phyloP scores from a whole-genome alignment of 2,797 vertebrate species.

The Chaetophractus vellerosus region DNA sequence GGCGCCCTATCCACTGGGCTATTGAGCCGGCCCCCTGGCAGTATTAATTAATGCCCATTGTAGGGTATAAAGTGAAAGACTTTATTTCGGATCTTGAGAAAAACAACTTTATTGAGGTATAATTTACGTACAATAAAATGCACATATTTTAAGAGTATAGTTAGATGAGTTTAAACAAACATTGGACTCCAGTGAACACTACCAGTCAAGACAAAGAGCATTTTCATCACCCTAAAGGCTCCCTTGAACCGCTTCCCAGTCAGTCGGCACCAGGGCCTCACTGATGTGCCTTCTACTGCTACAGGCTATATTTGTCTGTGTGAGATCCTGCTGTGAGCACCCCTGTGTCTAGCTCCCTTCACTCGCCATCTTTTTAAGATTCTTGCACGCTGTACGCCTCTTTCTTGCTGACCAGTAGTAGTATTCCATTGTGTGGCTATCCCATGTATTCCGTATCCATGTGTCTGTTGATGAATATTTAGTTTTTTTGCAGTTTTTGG shows the following conservation, averaged over 20 bases:
- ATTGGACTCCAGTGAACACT: not conserved
- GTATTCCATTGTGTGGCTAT: too few relatives aligned
- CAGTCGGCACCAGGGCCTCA: not conserved
- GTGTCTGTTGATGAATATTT: not conserved
- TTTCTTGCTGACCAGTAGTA: not conserved
- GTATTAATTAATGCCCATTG: not conserved
- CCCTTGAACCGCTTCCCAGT: rapidly evolving
- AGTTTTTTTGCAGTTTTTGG: not conserved
- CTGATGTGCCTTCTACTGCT: not conserved
- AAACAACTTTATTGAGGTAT: not conserved
- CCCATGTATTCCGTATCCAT: not conserved
- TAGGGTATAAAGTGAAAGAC: not conserved
- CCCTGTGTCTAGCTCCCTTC: not conserved
- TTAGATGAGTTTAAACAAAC: too few relatives aligned
- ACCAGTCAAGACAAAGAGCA: not conserved
- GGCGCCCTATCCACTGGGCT: too few relatives aligned
- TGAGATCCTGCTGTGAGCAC: rapidly evolving
- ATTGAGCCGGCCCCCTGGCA: too few relatives aligned
- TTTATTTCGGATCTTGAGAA: not conserved
- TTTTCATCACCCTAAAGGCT: rapidly evolving
- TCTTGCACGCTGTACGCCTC: rapidly evolving
- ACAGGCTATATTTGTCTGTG: too few relatives aligned
- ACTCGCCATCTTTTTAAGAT: rapidly evolving
- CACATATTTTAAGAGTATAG: rapidly evolving
- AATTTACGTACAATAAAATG: not conserved